Conservation (phyloP, 2,797 vertebrate genomes). For the Gadopsis bispinosus region DNA sequence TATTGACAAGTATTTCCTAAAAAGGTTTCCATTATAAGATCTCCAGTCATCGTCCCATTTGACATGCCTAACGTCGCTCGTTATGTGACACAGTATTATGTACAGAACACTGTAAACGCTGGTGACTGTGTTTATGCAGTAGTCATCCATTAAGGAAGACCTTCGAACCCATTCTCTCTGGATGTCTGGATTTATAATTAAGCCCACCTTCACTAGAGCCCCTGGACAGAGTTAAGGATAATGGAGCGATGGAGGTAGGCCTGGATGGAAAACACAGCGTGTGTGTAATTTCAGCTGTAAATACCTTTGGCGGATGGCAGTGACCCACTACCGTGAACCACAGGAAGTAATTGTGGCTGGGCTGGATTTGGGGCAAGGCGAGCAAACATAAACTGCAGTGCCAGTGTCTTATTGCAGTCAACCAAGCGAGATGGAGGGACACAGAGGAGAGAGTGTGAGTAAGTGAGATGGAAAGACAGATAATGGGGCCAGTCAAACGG, state of each 20-base stretch:
- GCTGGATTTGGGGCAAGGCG: slow-evolving; percentile 65
- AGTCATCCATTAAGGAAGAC: slow-evolving; percentile 8
- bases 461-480: slow-evolving; percentile 62
- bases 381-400: slow-evolving; percentile 75
- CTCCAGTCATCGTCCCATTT: slow-evolving; percentile 1
- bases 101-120: slow-evolving; percentile 22
- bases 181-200: slow-evolving; percentile 66
- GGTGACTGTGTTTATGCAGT: slow-evolving; percentile 30
- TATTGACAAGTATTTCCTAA: slow-evolving; percentile 11
- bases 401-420: slow-evolving; percentile 81
- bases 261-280: slow-evolving; percentile 59
- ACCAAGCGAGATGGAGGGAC: slow-evolving; percentile 70
- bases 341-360: slow-evolving; percentile 75
- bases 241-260: slow-evolving; percentile 44
- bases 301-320: slow-evolving; percentile 73
- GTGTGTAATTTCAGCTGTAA: slow-evolving; percentile 83
- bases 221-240: slow-evolving; percentile 43
- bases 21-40: neutral
- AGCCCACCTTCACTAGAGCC: slow-evolving; percentile 52
- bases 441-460: slow-evolving; percentile 51
- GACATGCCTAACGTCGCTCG: neutral
- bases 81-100: neutral
- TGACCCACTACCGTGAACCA: slow-evolving; percentile 78
- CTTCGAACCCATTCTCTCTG: slow-evolving; percentile 33
- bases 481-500: slow-evolving; percentile 45